A percentile compares a stretch with the other conserved stretches of the same genome.
These are phyloP conservation scores for Bombyx huttoni DNA, from an alignment of 2,888 invertebrate genomes.

Conservation along the genomic window DNA sequence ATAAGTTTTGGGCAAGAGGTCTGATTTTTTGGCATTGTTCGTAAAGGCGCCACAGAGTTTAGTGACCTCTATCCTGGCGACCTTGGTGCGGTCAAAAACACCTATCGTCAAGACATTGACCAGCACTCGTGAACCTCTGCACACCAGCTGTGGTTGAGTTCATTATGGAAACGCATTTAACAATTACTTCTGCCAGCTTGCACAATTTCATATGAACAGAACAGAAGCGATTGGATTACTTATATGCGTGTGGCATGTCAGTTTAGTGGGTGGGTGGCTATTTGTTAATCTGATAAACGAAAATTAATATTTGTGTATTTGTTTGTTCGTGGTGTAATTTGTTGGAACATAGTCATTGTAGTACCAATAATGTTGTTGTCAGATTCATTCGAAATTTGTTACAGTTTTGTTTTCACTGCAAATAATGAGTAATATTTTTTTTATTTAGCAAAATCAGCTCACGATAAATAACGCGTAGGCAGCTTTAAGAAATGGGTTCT, in stretches of 20 bases:
- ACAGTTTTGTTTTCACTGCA: no score
- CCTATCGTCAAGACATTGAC: constrained; percentile 51
- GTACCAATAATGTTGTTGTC: no score
- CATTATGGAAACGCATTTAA: constrained; percentile 44
- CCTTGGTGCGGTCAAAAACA: constrained; percentile 62
- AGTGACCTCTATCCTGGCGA: constrained; percentile 48
- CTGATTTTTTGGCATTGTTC: constrained; percentile 6
- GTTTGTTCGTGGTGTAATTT: no score
- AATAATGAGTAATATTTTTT: no score
- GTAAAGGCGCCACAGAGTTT: constrained; percentile 36
- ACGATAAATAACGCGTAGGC: no score
- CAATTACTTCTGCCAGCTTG: constrained; percentile 53
- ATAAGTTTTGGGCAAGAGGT: constrained; percentile 3
- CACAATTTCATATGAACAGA: constrained; percentile 53
- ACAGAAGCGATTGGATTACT: constrained; percentile 46
- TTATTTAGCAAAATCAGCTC: no score
- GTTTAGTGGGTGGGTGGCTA: constrained; percentile 39
- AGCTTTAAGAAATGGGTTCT: no score
- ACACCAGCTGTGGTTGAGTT: constrained; percentile 40
- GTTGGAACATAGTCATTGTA: no score
- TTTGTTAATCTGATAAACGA: constrained; percentile 14
- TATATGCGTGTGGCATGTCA: constrained; percentile 52
- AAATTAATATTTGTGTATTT: not conserved
- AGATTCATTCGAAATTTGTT: no score
- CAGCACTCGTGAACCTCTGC: constrained; percentile 29